A percentile compares a stretch with the other conserved stretches of the same genome.
Evolutionary conservation across 2,888 invertebrate genomes (phyloP).

Genomic region (Paralinhomoeus sp.): DNA sequence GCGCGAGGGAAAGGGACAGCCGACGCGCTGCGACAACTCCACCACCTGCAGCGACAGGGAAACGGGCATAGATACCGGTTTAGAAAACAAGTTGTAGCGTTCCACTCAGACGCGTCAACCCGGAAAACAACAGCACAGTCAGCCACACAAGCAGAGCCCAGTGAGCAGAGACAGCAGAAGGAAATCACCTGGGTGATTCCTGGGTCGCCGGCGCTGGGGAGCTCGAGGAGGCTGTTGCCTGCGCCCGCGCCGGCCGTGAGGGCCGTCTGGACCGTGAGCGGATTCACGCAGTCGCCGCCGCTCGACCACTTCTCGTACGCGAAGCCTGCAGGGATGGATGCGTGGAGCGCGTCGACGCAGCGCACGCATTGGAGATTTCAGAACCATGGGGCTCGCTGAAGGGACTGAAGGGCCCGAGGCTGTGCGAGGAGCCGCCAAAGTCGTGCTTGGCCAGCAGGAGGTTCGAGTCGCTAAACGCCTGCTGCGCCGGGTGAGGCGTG

Average conservation of each 20-base stretch:
- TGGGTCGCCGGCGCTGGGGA: no score
- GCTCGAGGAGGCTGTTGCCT: no score
- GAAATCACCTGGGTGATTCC: no score
- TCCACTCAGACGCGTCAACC: no score
- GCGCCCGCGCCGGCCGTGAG: not conserved
- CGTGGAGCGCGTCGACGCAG: no score
- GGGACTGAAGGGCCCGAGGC: constrained; percentile 33
- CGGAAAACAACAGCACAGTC: no score
- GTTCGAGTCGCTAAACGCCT: constrained; percentile 3
- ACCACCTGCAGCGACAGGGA: not conserved
- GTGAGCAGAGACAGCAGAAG: no score
- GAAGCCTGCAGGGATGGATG: constrained; percentile 8
- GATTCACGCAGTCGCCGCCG: constrained; percentile 20
- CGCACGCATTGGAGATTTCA: no score
- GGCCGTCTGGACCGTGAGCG: not conserved
- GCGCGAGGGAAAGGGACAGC: constrained; percentile 54
- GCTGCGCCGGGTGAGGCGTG: not conserved
- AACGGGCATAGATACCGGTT: no score
- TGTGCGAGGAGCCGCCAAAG: constrained; percentile 41
- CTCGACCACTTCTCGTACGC: constrained; percentile 86
- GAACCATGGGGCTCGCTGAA: not conserved
- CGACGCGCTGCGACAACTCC: constrained; percentile 29
- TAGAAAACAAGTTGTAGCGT: no score
- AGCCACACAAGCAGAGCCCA: no score
- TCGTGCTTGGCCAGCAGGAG: constrained; percentile 2